These are phyloP conservation scores for Acrocephalus arundinaceus DNA, from an alignment of 2,113 vertebrate species.

Conservation along the genomic window DNA sequence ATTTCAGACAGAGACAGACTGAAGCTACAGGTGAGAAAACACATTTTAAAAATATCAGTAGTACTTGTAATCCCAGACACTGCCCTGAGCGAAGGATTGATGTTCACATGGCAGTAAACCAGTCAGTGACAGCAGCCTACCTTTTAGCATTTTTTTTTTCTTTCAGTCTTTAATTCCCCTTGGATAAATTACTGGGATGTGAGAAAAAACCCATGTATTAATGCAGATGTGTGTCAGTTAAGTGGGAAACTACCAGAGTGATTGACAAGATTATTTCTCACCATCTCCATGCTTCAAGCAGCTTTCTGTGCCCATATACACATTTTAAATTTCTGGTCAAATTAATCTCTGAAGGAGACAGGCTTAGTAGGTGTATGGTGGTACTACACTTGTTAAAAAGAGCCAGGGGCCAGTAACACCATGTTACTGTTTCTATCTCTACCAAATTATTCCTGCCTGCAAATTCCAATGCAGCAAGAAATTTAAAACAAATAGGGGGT, in stretches of 20 bases:
- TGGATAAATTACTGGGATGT: neutral
- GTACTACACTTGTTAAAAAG: neutral
- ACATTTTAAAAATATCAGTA: neutral
- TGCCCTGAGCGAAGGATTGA: neutral
- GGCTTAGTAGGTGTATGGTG: neutral
- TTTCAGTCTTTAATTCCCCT: neutral
- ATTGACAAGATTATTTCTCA: slow-evolving; percentile 37
- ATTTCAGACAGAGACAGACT: neutral
- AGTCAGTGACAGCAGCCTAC: neutral
- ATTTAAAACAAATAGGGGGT: neutral
- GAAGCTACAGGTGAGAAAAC: neutral
- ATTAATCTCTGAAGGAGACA: neutral
- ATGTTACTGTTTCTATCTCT: neutral
- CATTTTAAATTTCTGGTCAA: slow-evolving; percentile 19
- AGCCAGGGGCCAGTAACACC: neutral
- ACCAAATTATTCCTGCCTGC: neutral
- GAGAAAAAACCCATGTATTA: neutral
- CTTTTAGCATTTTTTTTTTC: neutral
- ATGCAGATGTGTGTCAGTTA: neutral
- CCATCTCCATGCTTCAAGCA: neutral
- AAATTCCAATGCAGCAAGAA: neutral
- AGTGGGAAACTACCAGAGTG: neutral
- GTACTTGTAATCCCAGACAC: neutral
- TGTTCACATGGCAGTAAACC: neutral
- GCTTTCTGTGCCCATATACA: neutral